These are phyloP conservation scores for Euzophera pinguis DNA, from an alignment of 2,888 invertebrate species.

Conservation along the genomic window DNA sequence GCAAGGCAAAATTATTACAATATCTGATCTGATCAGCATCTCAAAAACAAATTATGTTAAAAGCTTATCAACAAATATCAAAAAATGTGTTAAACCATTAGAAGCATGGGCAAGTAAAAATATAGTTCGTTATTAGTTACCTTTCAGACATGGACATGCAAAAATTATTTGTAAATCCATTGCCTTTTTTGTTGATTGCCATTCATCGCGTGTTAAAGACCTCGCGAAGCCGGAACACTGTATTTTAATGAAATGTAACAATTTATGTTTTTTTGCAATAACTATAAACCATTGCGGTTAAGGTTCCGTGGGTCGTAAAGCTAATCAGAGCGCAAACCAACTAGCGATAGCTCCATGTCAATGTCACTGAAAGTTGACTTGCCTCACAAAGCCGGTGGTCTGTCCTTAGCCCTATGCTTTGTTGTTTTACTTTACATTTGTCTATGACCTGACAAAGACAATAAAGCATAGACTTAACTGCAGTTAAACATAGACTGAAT, in stretches of 20 bases:
- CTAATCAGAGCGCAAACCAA: slow-evolving; percentile 59
- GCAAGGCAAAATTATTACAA: too few species aligned
- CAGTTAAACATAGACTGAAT: too few species aligned
- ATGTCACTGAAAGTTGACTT: slow-evolving; percentile 58
- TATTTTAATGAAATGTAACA: slow-evolving; percentile 14
- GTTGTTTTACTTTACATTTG: slow-evolving; percentile 12
- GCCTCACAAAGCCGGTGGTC: slow-evolving; percentile 5
- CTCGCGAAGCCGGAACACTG: slow-evolving; percentile 14
- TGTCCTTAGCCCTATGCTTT: slow-evolving; percentile 24
- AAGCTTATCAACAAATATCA: too few species aligned
- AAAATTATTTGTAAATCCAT: not conserved
- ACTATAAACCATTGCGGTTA: slow-evolving; percentile 33
- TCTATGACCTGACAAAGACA: slow-evolving; percentile 1
- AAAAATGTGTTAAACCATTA: too few species aligned
- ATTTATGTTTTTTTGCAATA: slow-evolving; percentile 20
- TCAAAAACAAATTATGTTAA: too few species aligned
- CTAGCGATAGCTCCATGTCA: slow-evolving; percentile 38
- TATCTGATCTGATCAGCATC: too few species aligned
- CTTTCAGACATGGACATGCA: not conserved
- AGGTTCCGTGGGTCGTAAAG: slow-evolving; percentile 34
- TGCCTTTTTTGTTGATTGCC: not conserved
- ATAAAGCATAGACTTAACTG: not conserved
- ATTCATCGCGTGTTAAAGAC: slow-evolving; percentile 19
- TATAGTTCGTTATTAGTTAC: too few species aligned
- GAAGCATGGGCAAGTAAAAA: too few species aligned